phyloP scores from a whole-genome alignment of 2,888 invertebrate species.

The Taphrorychus bicolor region DNA sequence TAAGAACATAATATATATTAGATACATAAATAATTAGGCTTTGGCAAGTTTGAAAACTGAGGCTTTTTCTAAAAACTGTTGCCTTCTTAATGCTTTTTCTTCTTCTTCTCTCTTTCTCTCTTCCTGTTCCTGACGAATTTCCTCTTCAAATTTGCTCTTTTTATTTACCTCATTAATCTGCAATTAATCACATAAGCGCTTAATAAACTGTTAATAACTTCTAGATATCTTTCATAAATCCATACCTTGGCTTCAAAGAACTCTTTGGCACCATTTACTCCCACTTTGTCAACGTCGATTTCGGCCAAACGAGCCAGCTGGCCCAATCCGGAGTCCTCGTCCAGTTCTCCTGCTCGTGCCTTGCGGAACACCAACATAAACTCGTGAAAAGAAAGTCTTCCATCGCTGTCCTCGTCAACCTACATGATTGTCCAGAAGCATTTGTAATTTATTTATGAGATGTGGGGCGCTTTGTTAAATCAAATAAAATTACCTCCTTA shows the following conservation, averaged over 20 bases:
- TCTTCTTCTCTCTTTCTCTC: slow-evolving; percentile 84
- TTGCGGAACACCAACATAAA: slow-evolving; percentile 83
- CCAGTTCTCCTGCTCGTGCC: slow-evolving; percentile 90
- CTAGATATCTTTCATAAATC: not conserved
- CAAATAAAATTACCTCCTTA: slow-evolving; percentile 67
- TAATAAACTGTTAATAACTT: not conserved
- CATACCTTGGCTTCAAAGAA: slow-evolving; percentile 93
- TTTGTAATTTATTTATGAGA: too few species aligned
- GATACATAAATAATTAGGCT: too few species aligned
- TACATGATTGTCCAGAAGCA: too few species aligned
- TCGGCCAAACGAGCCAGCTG: slow-evolving; percentile 88
- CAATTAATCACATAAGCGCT: slow-evolving; percentile 48
- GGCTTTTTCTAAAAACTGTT: slow-evolving; percentile 88
- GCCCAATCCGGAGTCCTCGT: slow-evolving; percentile 84
- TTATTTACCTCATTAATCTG: slow-evolving; percentile 85
- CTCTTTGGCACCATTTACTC: slow-evolving; percentile 92
- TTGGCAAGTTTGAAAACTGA: slow-evolving; percentile 71
- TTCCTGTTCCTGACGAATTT: slow-evolving; percentile 91
- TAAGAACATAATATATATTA: too few species aligned
- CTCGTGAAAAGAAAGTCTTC: slow-evolving; percentile 90
- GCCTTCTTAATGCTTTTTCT: slow-evolving; percentile 79
- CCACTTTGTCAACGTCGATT: slow-evolving; percentile 92
- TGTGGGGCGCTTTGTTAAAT: too few species aligned
- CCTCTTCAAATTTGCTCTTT: slow-evolving; percentile 89
- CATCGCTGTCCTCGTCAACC: slow-evolving; percentile 86